Evolutionary conservation across 2,888 invertebrate genomes (phyloP), one percentile per base, ranked within the genome.

Genomic region (Diarsia rubi): DNA sequence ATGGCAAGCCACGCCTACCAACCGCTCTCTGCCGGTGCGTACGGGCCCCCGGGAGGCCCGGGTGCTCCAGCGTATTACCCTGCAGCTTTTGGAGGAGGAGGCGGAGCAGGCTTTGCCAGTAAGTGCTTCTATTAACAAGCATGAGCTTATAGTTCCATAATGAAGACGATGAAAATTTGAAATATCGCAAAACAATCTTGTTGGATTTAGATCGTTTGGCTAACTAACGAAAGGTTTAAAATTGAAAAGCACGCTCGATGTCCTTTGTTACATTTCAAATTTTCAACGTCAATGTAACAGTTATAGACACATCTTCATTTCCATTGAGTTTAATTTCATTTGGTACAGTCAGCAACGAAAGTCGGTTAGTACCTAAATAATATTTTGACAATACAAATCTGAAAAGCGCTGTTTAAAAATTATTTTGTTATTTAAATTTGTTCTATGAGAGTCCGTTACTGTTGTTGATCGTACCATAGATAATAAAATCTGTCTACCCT

Each of bases 1-100:
- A 81, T 79, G 75, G 78, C 79, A 37, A 75, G 72, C 57, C 81
- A 78, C 85, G 84, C 74, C 12, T 69, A 49, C 49, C 75, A 78
- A 31, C 81, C 77, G n/a, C 81, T 78, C 47, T 12, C 57, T 19
- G 49, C 42, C 2, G 45, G 5, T 12, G 37, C 11, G 4, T 80
- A 44, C 31, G 49, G 12, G 0, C 8, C 6, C 12, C 5, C 52
- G 9, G 71, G 47, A 2, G 63, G 24, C 19, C 14, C 66, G 6
- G 44, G 3, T 19, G 11, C 45, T 0, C 45, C 62, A 0, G 19
- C 16, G n/a, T n/a, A 16, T n/a, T 62, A 16, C 62, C 42, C 62
- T 8, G n/a, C 62, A 42, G 62, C 24, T 6, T 63, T 9, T 54
- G 69, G 69, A 60, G 62, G 14, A 12, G 24, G 27, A 5, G 54